A percentile compares a stretch with the other conserved stretches of the same genome.
These are phyloP conservation scores for Cyclophora punctaria DNA, from an alignment of 2,888 invertebrate genomes.

Conservation along the genomic window DNA sequence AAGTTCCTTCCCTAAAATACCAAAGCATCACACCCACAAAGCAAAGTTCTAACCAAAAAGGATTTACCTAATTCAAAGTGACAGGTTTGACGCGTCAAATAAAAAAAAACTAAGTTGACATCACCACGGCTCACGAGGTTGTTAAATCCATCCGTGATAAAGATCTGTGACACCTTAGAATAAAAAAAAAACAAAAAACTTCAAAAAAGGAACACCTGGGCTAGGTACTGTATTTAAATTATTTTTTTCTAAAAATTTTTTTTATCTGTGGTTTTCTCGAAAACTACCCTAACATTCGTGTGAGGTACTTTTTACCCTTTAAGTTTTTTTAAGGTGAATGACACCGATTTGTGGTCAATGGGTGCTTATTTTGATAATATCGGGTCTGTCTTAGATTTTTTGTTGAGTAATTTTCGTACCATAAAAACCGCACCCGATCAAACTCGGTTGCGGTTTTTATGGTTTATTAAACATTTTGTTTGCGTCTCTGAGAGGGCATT, in stretches of 20 bases:
- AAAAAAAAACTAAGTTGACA: constrained; percentile 52
- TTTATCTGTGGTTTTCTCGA: constrained; percentile 37
- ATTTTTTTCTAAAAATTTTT: constrained; percentile 42
- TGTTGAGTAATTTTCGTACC: constrained; percentile 8
- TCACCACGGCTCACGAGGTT: constrained; percentile 60
- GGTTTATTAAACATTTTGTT: not conserved
- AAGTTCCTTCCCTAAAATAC: constrained; percentile 13
- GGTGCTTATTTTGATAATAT: constrained; percentile 36
- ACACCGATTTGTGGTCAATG: constrained; percentile 41
- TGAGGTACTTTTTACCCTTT: constrained; percentile 41
- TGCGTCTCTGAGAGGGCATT: no score
- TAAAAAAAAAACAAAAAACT: constrained; percentile 33
- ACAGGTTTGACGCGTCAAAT: constrained; percentile 56
- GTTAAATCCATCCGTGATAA: constrained; percentile 69
- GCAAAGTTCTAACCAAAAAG: constrained; percentile 55
- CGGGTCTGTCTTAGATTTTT: constrained; percentile 10
- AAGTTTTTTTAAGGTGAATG: constrained; percentile 40
- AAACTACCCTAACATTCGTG: constrained; percentile 48
- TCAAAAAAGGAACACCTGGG: constrained; percentile 43
- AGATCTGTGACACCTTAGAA: constrained; percentile 65
- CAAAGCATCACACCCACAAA: constrained; percentile 40
- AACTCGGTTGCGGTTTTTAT: constrained; percentile 1
- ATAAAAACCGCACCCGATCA: no score
- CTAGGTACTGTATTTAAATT: constrained; percentile 74
- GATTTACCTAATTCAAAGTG: constrained; percentile 71